Evolutionary conservation across 2,888 invertebrate species (phyloP), one percentile per base, ranked within the genome.

Genomic region (Mycalesis mineus): DNA sequence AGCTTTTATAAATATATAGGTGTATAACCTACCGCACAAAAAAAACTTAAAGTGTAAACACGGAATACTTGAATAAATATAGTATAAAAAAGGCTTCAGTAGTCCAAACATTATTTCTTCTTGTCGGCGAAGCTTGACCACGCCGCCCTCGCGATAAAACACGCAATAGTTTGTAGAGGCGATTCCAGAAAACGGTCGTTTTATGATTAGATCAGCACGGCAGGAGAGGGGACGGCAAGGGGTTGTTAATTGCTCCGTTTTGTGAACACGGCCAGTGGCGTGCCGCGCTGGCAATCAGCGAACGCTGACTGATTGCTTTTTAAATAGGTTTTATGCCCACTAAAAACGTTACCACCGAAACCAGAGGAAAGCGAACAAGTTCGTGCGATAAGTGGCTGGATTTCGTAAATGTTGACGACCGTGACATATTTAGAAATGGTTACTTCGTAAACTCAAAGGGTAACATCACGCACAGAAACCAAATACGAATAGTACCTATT

Each of bases 131-230:
- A 54, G 65, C 61, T 58, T 58, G 61, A 61, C 59, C 63, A 63
- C 52, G 57, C 55, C 57, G 60, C 64, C 62, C 55, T 57, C 57
- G 61, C 65, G 72, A 70, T 74, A 68, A 68, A 77, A 75, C 88
- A 88, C 87, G 88, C 88, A 82, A 88, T 84, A 78, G 80, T 84
- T 82, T 83, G 85, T 85, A 77, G 77, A 81, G 83, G 87, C 88
- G 87, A 88, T 88, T 89, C 87, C 83, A 86, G 88, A 89, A 89
- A 88, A 89, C 88, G 88, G 85, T 82, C 89, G 87, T 88, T 89
- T 89, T 89, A 79, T 86, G 89, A 89, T 89, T 83, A 86, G 81
- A 88, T 89, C 89, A 75, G 80, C 74, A 66, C 73, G 70, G 78
- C 72, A 73, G 71, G 74, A 74, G 75, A 70, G 70, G 71, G 55